These are phyloP conservation scores for Metalampra italica DNA, from an alignment of 2,888 invertebrate species.

Conservation along the genomic window DNA sequence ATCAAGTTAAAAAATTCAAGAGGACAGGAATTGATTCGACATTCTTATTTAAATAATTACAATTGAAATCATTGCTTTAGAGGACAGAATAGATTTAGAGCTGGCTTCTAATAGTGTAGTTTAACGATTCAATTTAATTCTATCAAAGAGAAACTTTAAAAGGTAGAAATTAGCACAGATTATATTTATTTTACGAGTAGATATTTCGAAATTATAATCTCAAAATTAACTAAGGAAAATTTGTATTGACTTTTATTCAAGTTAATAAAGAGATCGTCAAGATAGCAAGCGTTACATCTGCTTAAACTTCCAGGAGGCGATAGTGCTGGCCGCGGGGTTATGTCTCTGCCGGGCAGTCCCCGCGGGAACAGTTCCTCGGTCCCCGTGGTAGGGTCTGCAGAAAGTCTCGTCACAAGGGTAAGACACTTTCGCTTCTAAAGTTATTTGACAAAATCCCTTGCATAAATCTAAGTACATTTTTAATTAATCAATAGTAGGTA, in stretches of 20 bases:
- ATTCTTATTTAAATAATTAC: conserved; percentile 6
- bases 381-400: conserved; percentile 94
- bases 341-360: conserved; percentile 69
- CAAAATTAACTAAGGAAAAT: no score
- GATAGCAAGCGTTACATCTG: background rate
- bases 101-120: conserved; percentile 16
- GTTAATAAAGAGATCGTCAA: background rate
- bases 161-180: no score
- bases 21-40: conserved; percentile 16
- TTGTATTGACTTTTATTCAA: no score
- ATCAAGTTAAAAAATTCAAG: conserved; percentile 20
- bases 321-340: conserved; percentile 60
- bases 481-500: no score
- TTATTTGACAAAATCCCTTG: conserved; percentile 3
- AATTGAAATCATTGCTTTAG: conserved; percentile 21
- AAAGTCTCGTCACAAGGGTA: conserved; percentile 96
- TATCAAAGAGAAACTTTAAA: background rate
- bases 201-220: no score
- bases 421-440: conserved; percentile 29
- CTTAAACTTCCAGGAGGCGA: conserved; percentile 51
- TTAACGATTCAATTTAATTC: background rate
- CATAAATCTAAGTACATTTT: background rate
- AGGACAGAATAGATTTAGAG: conserved; percentile 15
- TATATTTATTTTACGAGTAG: no score
- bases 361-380: conserved; percentile 73